Conservation (phyloP, 2,888 invertebrate species). For the Limnephilus rhombicus region DNA sequence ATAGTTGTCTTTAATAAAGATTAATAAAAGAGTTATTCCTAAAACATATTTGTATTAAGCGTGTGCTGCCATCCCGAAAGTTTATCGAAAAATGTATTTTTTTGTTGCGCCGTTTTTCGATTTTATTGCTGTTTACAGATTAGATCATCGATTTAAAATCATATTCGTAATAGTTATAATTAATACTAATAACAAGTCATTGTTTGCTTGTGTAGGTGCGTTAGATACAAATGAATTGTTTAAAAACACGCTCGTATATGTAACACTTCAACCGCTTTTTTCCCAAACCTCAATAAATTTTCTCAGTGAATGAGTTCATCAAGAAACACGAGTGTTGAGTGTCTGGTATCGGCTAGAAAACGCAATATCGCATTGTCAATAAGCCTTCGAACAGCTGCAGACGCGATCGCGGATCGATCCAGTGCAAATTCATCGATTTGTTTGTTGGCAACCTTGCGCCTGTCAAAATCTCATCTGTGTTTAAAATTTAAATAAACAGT, state of each 20-base stretch:
- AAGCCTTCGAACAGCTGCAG: neutral
- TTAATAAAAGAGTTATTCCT: too few species aligned
- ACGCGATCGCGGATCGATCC: slow-evolving; percentile 20
- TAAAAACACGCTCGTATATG: slow-evolving; percentile 5
- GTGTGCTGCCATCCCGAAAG: too few species aligned
- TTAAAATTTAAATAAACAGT: slow-evolving; percentile 10
- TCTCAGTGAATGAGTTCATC: neutral
- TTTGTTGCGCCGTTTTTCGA: too few species aligned
- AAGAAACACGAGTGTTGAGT: neutral
- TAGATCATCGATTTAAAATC: too few species aligned
- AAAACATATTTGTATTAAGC: too few species aligned
- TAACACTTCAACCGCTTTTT: slow-evolving; percentile 6
- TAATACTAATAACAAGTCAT: too few species aligned
- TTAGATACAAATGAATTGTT: neutral
- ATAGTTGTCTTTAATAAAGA: too few species aligned
- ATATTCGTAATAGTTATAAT: too few species aligned
- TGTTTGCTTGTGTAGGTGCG: neutral
- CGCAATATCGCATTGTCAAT: slow-evolving; percentile 46
- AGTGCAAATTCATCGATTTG: neutral
- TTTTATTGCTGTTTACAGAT: too few species aligned
- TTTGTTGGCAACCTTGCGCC: neutral
- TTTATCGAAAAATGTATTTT: too few species aligned
- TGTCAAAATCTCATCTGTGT: neutral
- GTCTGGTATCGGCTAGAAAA: neutral
- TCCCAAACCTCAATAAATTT: slow-evolving; percentile 41